Evolutionary conservation across 2,113 vertebrate species (phyloP), one percentile per base, ranked within the genome.

Genomic region (Bubo bubo): DNA sequence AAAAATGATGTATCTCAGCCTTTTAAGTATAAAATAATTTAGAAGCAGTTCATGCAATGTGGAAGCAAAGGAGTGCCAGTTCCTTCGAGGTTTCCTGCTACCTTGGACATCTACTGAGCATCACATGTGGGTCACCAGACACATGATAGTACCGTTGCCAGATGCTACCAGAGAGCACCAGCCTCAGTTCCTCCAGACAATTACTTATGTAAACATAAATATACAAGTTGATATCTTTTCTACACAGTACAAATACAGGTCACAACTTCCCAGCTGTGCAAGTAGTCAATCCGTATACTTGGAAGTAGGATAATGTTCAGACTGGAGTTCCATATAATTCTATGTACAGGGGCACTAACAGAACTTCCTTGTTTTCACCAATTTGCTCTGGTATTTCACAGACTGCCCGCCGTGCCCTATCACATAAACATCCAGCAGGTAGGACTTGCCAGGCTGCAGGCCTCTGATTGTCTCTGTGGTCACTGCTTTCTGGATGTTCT

Each of bases 351-450:
- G 95, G 64, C 84, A 98, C 98, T 99, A 99, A 97, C 99, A 99
- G 98, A 99, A 98, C 96, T 99, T 99, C 97, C 99, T 98, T 55
- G 99, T 99, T 98, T 99, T 99, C 97, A 99, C 99, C 64, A 99
- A 94, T 98, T 99, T 99, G 98, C 99, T 99, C 98, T 99, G 99
- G 97, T 99, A 99, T 97, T 99, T 99, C 91, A 99, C 99, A 0
- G 99, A 99, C 96, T 99, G 99, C 5, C 99, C 99, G 2, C 99
- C 98, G 4, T 99, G 99, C 92, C 99, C 99, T 88, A 99, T 98
- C 93, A 99, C 99, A 1, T 99, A 99, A 95, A 99, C 99, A 79
- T 99, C 99, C 97, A 99, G 98, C 97, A 99, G 98, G 98, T 99
- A 99, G 85, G 99, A 99, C 96, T 98, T 99, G 81, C 99, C 99